Evolutionary conservation across 2,797 vertebrate species (phyloP).

Genomic region (Leuciscus waleckii): DNA sequence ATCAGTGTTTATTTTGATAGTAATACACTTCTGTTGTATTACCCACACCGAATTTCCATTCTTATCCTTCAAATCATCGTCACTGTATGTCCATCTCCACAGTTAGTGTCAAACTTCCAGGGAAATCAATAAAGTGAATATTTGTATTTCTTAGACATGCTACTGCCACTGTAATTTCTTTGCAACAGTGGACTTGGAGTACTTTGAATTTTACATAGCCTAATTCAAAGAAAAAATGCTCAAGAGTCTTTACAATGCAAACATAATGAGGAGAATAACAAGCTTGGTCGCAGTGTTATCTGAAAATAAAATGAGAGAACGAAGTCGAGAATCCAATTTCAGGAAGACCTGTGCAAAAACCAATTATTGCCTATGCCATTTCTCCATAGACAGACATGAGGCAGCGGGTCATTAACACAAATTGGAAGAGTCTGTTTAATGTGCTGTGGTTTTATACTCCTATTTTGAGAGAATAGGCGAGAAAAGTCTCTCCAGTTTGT

Average conservation of each 20-base stretch:
- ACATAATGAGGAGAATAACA: slow-evolving; percentile 78
- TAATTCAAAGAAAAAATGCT: slow-evolving; percentile 41
- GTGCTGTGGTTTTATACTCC: slow-evolving; percentile 37
- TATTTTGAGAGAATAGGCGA: slow-evolving; percentile 4
- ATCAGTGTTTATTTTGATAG: background rate
- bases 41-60: background rate
- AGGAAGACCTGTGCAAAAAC: slow-evolving; percentile 72
- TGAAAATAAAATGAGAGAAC: slow-evolving; percentile 61
- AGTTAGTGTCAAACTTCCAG: background rate
- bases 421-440: slow-evolving; percentile 30
- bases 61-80: background rate
- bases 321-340: slow-evolving; percentile 79
- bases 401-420: slow-evolving; percentile 37
- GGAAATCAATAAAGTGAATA: slow-evolving; percentile 9
- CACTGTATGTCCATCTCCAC: background rate
- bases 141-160: slow-evolving; percentile 15
- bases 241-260: slow-evolving; percentile 71
- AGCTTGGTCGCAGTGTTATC: slow-evolving; percentile 72
- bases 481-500: slow-evolving; percentile 15
- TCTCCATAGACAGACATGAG: slow-evolving; percentile 46
- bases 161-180: slow-evolving; percentile 5
- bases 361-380: slow-evolving; percentile 71
- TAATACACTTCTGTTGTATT: background rate
- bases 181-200: background rate
- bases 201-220: slow-evolving; percentile 13